Evolutionary conservation across 2,113 vertebrate species (phyloP), one percentile per base, ranked within the genome.

Genomic region (Albula glossodonta): DNA sequence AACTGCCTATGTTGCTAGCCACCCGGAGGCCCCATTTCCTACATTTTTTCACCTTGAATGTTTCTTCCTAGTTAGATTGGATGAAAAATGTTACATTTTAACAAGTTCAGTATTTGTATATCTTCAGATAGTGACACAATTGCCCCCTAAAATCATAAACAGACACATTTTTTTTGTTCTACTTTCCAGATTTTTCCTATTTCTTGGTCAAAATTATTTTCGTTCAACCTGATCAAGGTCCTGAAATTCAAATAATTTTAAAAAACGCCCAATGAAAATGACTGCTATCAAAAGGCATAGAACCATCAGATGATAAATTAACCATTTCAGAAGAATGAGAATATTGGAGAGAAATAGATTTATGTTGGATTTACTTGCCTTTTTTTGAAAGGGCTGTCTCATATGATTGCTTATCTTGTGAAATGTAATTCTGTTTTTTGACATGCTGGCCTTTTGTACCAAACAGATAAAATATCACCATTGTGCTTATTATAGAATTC

Each of bases 241-340:
- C 83, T 90, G 84, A 93, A 90, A 87, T 88, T 89, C 89, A 93
- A 90, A 93, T 93, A 92, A 92, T 92, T 90, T 83, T 85, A 91
- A 91, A 90, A 85, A 83, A 85, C 78, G 52, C 51, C 22, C 83
- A 93, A 90, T 89, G 88, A 90, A 79, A 85, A 87, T 5, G 82
- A 57, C 74, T 56, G 84, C 82, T 82, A 88, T 88, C 83, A 84
- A 87, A 70, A 84, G 74, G 83, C 87, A 91, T 85, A 84, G 88
- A 78, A 85, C 88, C 88, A 85, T 87, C 91, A 86, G 89, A 90
- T 81, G 84, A 87, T 87, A 89, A 91, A 90, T 86, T 87, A 91
- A 90, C 91, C 86, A 89, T 83, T 88, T 83, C 63, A 77, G 41
- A 85, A 56, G 86, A 87, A 88, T 89, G 89, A 60, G 57, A 90